These are phyloP conservation scores for Drosophila meridiana DNA, from an alignment of 2,888 invertebrate genomes.

Conservation along the genomic window DNA sequence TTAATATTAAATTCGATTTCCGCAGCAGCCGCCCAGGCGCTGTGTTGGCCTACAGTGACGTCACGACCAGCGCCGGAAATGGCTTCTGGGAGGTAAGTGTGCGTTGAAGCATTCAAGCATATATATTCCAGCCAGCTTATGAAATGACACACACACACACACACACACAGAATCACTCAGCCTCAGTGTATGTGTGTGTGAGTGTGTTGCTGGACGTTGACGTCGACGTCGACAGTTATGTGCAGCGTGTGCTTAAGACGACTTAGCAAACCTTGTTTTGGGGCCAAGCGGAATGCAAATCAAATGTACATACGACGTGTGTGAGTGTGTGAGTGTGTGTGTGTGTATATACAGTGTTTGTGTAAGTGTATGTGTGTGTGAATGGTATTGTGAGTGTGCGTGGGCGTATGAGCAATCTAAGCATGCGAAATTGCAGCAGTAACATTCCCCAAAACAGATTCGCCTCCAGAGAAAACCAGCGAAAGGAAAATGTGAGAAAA, in stretches of 20 bases:
- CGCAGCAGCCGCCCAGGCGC: constrained; percentile 93
- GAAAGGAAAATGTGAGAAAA: background rate
- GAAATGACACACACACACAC: constrained; percentile 48
- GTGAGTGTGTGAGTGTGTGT: background rate
- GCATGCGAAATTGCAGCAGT: constrained; percentile 26
- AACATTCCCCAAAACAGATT: constrained; percentile 30
- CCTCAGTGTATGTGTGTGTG: background rate
- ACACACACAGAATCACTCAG: constrained; percentile 12
- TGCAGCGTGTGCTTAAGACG: constrained; percentile 71
- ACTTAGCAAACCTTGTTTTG: constrained; percentile 68
- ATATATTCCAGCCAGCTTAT: constrained; percentile 55
- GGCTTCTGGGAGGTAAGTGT: constrained; percentile 94
- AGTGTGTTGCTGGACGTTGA: constrained; percentile 7
- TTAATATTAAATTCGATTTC: constrained; percentile 94
- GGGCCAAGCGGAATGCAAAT: constrained; percentile 74
- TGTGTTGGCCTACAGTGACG: constrained; percentile 93
- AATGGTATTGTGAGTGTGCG: constrained; percentile 11
- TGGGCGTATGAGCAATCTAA: constrained; percentile 38
- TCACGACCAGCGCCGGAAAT: constrained; percentile 89
- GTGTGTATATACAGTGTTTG: background rate
- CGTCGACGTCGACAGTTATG: constrained; percentile 50
- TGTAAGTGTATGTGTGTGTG: background rate
- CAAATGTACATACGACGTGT: constrained; percentile 46
- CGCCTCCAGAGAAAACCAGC: constrained; percentile 1
- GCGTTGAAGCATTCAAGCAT: constrained; percentile 71